Conservation (phyloP, 1,140 invertebrate species). For the Alviniconcha marisindica region DNA sequence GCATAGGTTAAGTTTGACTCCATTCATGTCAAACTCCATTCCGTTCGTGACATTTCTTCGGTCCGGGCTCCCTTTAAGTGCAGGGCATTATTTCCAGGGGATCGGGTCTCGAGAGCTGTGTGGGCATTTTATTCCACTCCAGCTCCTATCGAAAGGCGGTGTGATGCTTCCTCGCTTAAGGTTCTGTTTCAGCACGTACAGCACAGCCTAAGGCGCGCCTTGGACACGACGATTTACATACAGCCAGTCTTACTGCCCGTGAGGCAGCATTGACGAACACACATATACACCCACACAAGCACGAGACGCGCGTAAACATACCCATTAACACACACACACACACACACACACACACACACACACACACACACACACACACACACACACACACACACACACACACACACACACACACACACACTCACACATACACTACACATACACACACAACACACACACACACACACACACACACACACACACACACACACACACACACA, state of each 20-base stretch:
- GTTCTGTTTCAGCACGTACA: neutral
- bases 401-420: slow-evolving; percentile 11
- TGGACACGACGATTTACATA: too few relatives aligned
- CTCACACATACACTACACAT: neutral
- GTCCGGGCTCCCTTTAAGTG: too few relatives aligned
- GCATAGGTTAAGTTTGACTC: too few relatives aligned
- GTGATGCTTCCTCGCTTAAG: too few relatives aligned
- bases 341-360: neutral
- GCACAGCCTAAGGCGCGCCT: too few relatives aligned
- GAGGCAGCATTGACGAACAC: neutral
- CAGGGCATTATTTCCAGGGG: too few relatives aligned
- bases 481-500: neutral
- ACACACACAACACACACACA: neutral
- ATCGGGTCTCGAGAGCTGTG: too few relatives aligned
- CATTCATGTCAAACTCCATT: too few relatives aligned
- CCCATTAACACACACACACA: neutral
- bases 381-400: neutral
- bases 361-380: neutral
- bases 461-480: slow-evolving; percentile 28
- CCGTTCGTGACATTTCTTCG: too few relatives aligned
- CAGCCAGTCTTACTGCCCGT: neutral
- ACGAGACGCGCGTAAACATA: neutral
- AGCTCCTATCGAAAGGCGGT: too few relatives aligned
- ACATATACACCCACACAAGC: neutral
- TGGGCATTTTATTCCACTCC: too few relatives aligned